Base-by-base conservation (phyloP, 2,888 invertebrate genomes). In the Linnaemya tessellans region DNA sequence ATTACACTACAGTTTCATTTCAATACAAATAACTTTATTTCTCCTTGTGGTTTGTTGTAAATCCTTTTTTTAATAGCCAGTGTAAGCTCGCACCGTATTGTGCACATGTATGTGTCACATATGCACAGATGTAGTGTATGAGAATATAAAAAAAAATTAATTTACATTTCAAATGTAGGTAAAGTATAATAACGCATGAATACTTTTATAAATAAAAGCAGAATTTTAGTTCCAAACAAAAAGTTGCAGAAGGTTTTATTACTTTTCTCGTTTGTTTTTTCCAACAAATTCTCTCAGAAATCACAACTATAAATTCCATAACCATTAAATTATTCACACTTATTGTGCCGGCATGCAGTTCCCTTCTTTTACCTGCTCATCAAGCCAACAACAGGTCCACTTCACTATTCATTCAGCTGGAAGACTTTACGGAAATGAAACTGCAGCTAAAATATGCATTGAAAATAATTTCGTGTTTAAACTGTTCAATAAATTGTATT, bases 281-380 rank as follows among this genome's bases (percentile, higher is more conserved):
- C 5, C 20, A 25, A 25, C 5, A 41, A 30, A 8, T 15, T 46
- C 22, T 62, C 20, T 20, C 30, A 56, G 22, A 71, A 70, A 43
- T 22, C 22, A 67, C 11, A 8, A 20, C 11, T 35, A 58, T 18
- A 58, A 30, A 67, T 74, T 60, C 60, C 67, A 60, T 54, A 68
- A 15, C 43, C 68, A 75, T 54, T 75, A 51, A 75, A 75, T 75
- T 80, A 71, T 62, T 81, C 67, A 75, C 62, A 68, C 56, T 64
- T 68, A 51, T 38, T 77, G 20, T 20, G 43, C 9, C 30, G 62
- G 30, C 43, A 13, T 74, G 25, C 51, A 64, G 22, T 38, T 46
- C 35, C 13, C 15, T 13, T 5, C 13, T 56, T 4, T 35, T 7
- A 7, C 7, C 38, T 10, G 22, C 51, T 46, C 70, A 8, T 51